Conservation (phyloP, 2,797 vertebrate genomes). For the Mustela erminea region DNA sequence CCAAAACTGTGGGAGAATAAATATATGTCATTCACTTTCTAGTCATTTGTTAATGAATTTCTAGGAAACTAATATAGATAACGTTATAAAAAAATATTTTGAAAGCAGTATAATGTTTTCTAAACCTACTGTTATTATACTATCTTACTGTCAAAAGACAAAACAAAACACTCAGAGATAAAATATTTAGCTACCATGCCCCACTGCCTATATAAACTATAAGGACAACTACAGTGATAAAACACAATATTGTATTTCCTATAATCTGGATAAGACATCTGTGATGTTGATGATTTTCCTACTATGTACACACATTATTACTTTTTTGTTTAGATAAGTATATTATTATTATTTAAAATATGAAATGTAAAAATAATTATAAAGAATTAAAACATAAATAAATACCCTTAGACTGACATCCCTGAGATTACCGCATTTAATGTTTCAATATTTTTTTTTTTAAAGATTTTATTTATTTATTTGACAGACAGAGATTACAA, state of each 20-base stretch:
- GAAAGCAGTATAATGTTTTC: conserved; percentile 38
- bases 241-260: neutral
- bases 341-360: neutral
- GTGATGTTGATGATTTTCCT: neutral
- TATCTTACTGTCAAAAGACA: neutral
- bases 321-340: neutral
- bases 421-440: neutral
- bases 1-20: neutral
- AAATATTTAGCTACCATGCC: neutral
- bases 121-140: neutral
- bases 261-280: neutral
- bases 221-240: neutral
- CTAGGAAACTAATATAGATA: neutral
- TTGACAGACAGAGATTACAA: no score
- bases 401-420: neutral
- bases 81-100: conserved; percentile 21
- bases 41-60: neutral
- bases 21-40: neutral
- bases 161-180: neutral
- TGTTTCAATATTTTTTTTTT: neutral
- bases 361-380: neutral
- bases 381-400: neutral
- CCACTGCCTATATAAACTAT: neutral
- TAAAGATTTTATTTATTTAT: no score
- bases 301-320: neutral